Base-by-base conservation (phyloP, 2,888 invertebrate species). In the Campoletis raptor region DNA sequence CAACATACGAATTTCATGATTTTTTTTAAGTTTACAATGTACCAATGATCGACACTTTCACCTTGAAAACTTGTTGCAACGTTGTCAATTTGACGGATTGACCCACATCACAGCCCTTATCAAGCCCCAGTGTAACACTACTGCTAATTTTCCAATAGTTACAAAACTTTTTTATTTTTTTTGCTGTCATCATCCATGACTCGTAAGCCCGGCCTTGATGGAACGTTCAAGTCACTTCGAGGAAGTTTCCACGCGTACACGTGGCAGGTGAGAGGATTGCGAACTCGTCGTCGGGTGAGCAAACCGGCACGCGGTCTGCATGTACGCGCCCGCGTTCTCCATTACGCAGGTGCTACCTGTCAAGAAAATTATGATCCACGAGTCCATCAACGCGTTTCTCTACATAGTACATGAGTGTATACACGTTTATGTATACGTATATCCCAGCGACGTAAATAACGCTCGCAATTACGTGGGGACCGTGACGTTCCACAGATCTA, bases 351-450 rank as follows among this genome's bases (percentile, higher is more conserved):
- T 87, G 87, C 81, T 87, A 83, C 85, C 88, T 84, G 85, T 87
- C 84, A 72, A 85, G 88, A 85, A 88, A 89, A 89, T 89, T 88
- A 89, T 86, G 88, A 89, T 89, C 81, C 87, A 85, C 88, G 78
- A 85, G 89, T 83, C 83, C 89, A 87, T 89, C 88, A 85, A 85
- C 83, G 78, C 67, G 77, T 61, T 74, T 83, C 85, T 84, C 79
- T 64, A 52, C 79, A n/a, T 48, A 57, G 61, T 72, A 18, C 24
- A 24, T 18, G 7, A 40, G 45, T 24, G 81, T 70, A 66, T 70
- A 66, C 66, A 78, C 67, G 21, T 52, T 64, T 36, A 18, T 12
- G 69, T 82, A 69, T n/a, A 40, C n/a, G 40, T 66, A 66, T n/a
- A 30, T 12, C 3, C 9, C n/a, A n/a, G 18, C 40, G 42, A 42